A percentile compares a stretch with the other conserved stretches of the same genome.
Conservation (phyloP, 2,113 vertebrate genomes). For the Edolisoma coerulescens region DNA sequence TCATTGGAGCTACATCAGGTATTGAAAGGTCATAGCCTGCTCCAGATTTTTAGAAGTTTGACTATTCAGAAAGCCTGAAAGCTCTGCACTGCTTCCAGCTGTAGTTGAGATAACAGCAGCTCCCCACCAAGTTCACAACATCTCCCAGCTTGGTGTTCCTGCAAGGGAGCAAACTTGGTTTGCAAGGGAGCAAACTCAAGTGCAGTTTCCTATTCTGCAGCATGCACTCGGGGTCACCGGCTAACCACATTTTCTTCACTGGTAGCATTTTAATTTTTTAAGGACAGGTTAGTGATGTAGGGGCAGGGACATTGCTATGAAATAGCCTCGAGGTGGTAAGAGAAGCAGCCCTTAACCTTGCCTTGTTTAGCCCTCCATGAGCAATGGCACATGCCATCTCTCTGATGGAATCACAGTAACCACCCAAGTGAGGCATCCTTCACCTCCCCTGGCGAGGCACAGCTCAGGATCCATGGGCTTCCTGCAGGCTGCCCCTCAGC, state of each 20-base stretch:
- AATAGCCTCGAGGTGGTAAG: not conserved
- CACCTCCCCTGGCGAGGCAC: not conserved
- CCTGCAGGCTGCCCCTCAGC: not conserved
- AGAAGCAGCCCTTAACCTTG: not conserved
- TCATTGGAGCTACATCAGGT: not conserved
- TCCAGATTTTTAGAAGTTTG: not conserved
- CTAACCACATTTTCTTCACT: not conserved
- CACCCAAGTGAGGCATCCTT: not conserved
- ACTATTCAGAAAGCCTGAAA: not conserved
- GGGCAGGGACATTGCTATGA: not conserved
- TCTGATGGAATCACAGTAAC: not conserved
- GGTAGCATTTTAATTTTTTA: not conserved
- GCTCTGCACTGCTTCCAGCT: not conserved
- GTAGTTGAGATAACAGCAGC: not conserved
- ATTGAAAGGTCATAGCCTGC: not conserved
- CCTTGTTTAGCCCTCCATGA: not conserved
- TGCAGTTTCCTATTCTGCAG: not conserved
- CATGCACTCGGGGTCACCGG: not conserved
- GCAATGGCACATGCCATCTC: rapidly evolving
- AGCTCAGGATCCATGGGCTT: not conserved
- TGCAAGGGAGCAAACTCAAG: not conserved
- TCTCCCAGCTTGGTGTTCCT: not conserved
- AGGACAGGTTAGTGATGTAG: not conserved
- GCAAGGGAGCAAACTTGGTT: not conserved
- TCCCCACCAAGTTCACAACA: not conserved